A percentile compares a stretch with the other conserved stretches of the same genome.
These are phyloP conservation scores for Lasioglossum leucozonium DNA, from an alignment of 2,888 invertebrate genomes.

Conservation along the genomic window DNA sequence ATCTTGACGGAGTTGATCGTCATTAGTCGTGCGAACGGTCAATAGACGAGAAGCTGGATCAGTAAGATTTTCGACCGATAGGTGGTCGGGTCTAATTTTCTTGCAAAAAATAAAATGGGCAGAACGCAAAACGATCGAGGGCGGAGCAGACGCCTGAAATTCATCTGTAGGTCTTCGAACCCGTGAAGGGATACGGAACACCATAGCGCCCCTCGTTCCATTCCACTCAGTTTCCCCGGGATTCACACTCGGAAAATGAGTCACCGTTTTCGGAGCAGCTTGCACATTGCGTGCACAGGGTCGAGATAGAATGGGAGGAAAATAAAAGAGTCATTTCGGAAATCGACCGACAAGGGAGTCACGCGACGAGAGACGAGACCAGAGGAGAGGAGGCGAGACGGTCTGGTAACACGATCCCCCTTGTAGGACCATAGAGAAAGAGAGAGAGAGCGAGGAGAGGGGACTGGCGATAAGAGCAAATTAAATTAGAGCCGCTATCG, in stretches of 20 bases:
- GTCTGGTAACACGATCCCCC: constrained; percentile 15
- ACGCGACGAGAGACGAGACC: neutral
- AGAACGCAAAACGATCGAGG: neutral
- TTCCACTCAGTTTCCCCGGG: neutral
- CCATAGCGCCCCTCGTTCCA: neutral
- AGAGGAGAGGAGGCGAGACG: neutral
- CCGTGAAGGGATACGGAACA: neutral
- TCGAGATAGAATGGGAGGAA: neutral
- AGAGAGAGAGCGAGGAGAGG: constrained; percentile 22
- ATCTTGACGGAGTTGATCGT: no score
- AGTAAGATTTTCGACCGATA: no score
- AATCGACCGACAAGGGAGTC: constrained; percentile 15
- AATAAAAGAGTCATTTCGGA: constrained; percentile 16
- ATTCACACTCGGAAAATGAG: constrained; percentile 9
- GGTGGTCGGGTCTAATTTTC: no score
- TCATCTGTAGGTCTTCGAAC: neutral
- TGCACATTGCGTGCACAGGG: neutral
- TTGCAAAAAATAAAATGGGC: neutral
- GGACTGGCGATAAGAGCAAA: constrained; percentile 47
- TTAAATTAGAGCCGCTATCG: constrained; percentile 54
- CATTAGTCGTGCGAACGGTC: no score
- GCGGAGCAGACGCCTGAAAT: neutral
- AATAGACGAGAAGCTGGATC: no score
- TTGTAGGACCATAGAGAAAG: constrained; percentile 1
- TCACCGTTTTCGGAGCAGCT: constrained; percentile 3